Percentiles rank a stretch among this genome's conserved stretches.
Conservation (phyloP, 92 coral and sea anemone species). For the Montipora capitata region DNA sequence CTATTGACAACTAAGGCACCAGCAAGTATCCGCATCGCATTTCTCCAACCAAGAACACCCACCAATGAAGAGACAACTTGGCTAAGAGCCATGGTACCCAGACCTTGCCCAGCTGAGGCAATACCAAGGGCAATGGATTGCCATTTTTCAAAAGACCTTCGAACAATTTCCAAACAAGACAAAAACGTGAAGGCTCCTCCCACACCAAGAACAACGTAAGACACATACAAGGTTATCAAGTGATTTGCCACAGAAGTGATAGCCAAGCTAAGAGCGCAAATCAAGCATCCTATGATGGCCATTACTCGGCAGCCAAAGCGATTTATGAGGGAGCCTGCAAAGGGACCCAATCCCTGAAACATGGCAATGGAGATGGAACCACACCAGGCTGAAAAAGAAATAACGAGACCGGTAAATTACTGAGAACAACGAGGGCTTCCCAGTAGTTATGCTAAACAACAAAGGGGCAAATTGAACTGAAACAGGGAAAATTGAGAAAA, state of each 20-base stretch:
- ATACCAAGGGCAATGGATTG: conserved; percentile 40
- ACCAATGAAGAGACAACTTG: conserved; percentile 16
- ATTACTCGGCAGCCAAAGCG: conserved; percentile 59
- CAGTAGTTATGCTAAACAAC: no score
- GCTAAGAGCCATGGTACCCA: conserved; percentile 41
- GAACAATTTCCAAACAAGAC: conserved; percentile 3
- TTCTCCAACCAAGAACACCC: conserved; percentile 23
- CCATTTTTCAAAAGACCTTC: conserved; percentile 20
- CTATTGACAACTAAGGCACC: conserved; percentile 16
- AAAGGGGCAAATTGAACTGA: no score
- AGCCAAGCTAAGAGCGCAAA: conserved; percentile 35
- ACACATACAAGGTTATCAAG: conserved; percentile 26
- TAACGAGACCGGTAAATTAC: neutral
- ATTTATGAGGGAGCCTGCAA: conserved; percentile 53
- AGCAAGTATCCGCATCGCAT: conserved; percentile 38
- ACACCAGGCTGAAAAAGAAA: conserved; percentile 61
- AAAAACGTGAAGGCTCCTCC: conserved; percentile 9
- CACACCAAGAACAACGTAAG: conserved; percentile 22
- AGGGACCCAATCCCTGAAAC: conserved; percentile 15
- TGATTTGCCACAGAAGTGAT: conserved; percentile 56
- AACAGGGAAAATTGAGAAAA: no score
- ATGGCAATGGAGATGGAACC: conserved; percentile 53
- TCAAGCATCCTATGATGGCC: conserved; percentile 49
- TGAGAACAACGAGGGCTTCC: neutral
- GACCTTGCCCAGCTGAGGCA: conserved; percentile 35